Conservation (phyloP, 2,113 vertebrate genomes). For the Neolamprologus sp. region DNA sequence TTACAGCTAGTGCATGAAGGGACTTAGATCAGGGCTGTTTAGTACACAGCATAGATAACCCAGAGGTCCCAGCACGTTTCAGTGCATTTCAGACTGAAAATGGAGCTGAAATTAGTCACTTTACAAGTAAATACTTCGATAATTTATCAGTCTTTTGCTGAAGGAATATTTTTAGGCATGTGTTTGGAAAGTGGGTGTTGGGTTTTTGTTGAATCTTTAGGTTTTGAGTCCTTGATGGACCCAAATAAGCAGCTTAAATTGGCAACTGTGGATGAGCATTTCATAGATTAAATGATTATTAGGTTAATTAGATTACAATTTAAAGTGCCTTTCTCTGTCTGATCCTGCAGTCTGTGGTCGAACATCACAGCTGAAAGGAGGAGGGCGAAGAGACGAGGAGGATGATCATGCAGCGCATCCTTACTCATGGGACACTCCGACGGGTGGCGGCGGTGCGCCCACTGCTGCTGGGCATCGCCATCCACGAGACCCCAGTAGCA, state of each 20-base stretch:
- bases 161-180: background rate
- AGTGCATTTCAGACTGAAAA: background rate
- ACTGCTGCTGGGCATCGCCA: conserved; percentile 18
- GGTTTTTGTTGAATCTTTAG: background rate
- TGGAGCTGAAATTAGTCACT: background rate
- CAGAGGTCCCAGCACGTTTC: background rate
- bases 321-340: background rate
- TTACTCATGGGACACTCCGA: conserved; percentile 56
- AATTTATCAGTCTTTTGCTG: accelerated
- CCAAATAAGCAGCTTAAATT: background rate
- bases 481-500: conserved; percentile 4
- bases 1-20: background rate
- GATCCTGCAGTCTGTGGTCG: background rate
- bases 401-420: conserved; percentile 71
- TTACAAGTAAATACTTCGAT: background rate
- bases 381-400: background rate
- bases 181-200: background rate
- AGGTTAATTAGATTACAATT: background rate
- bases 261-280: background rate
- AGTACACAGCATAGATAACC: background rate
- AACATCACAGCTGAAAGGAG: background rate
- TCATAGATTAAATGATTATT: background rate
- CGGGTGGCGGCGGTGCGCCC: conserved; percentile 51
- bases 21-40: background rate
- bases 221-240: background rate